Conservation (phyloP, 2,888 invertebrate genomes). For the Cactoblastis cactorum region DNA sequence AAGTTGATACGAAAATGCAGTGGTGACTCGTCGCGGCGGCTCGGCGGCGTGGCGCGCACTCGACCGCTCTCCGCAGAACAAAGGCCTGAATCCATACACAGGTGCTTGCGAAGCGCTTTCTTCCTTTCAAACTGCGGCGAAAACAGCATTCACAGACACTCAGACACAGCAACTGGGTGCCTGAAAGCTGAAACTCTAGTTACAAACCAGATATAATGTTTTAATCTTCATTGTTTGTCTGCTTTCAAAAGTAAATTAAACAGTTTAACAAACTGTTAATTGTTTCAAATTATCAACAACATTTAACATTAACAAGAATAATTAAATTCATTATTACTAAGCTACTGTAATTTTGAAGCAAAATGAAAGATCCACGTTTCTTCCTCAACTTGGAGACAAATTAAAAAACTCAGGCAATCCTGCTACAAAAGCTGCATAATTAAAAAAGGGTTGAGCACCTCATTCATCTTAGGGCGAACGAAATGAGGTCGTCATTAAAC, state of each 20-base stretch:
- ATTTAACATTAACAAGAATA: constrained; percentile 10
- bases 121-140: constrained; percentile 46
- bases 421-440: constrained; percentile 49
- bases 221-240: neutral
- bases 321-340: constrained; percentile 24
- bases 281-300: neutral
- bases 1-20: neutral
- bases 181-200: constrained; percentile 48
- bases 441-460: constrained; percentile 53
- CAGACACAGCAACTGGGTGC: constrained; percentile 43
- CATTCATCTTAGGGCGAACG: constrained; percentile 51
- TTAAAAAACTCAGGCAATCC: constrained; percentile 35
- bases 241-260: neutral
- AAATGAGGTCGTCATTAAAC: constrained; percentile 50
- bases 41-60: constrained; percentile 32
- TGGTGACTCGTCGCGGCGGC: neutral
- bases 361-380: constrained; percentile 25
- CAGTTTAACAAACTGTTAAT: neutral
- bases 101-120: constrained; percentile 50
- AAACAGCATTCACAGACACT: constrained; percentile 52
- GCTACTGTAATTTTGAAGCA: constrained; percentile 26
- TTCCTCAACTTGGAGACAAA: constrained; percentile 28
- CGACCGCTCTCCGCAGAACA: constrained; percentile 46
- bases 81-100: constrained; percentile 53
- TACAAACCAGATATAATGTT: constrained; percentile 28